These are phyloP conservation scores for Morpho helenor DNA, from an alignment of 2,888 invertebrate genomes.

Conservation along the genomic window DNA sequence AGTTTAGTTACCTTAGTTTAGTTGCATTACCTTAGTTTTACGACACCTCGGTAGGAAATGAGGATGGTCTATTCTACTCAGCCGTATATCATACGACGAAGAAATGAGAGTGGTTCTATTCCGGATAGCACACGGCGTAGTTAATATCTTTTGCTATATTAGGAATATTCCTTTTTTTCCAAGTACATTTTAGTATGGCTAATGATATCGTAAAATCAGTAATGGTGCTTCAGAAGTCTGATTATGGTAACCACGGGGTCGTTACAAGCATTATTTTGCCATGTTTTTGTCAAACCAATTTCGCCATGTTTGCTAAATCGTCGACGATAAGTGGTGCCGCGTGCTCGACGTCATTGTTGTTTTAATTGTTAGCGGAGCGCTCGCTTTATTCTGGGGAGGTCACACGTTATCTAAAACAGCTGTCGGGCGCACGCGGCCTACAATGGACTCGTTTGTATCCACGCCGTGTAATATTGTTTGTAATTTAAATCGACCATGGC, in stretches of 20 bases:
- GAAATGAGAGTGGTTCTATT: too few species aligned
- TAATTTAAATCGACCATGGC: conserved; percentile 70
- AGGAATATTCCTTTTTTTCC: too few species aligned
- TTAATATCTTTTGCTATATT: too few species aligned
- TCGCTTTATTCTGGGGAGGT: conserved; percentile 67
- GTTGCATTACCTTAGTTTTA: too few species aligned
- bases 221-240: conserved; percentile 1
- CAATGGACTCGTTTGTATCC: conserved; percentile 70
- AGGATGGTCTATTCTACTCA: too few species aligned
- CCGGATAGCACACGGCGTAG: too few species aligned
- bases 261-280: neutral
- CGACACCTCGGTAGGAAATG: too few species aligned
- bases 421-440: conserved; percentile 65
- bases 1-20: too few species aligned
- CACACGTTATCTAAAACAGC: conserved; percentile 75
- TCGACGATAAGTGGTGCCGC: conserved; percentile 33
- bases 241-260: neutral
- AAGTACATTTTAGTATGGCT: too few species aligned
- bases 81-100: too few species aligned
- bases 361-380: conserved; percentile 53
- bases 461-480: conserved; percentile 68
- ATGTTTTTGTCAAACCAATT: conserved; percentile 12
- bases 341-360: conserved; percentile 42
- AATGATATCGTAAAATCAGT: too few species aligned
- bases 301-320: conserved; percentile 23